Base-by-base conservation (phyloP, 2,888 invertebrate species). In the Diadromus collaris region DNA sequence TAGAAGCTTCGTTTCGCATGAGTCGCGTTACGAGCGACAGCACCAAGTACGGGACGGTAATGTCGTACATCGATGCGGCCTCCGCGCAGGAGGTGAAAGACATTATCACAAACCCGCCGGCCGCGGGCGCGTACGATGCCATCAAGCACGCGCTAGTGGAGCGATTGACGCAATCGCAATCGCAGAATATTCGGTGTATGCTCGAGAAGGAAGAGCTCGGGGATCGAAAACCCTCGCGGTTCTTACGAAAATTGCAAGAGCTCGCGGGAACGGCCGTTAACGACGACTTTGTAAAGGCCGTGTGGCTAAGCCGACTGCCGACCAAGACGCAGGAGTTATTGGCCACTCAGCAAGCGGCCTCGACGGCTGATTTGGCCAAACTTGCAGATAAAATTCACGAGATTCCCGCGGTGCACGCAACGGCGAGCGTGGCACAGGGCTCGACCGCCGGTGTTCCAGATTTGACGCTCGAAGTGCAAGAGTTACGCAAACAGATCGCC, bases 221-320 rank as follows among this genome's bases (percentile, higher is more conserved):
- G 10, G 41, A 41, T 41, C 41, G 41, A 4, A 41, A 41, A 9
- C 41, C 41, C 7, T 41, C 41, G 41, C 9, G 13, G 41, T 41
- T 41, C 13, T 41, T 41, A 13, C 41, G 41, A 41, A 41, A 41
- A 7, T 7, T 41, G 41, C 41, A 41, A 13, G 41, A 41, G 41
- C 41, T 41, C 41, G 41, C 41, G 10, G 41, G 41, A 41, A 41
- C 41, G 41, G 41, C 41, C 44, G 44, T 48, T n/a, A 48, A 48
- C 7, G 48, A 48, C 48, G 48, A 48, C 6, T 48, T 48, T n/a
- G 19, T 19, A 6, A 19, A 48, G 19, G 48, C 48, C n/a, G 19
- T 48, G 19, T 48, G n/a, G 21, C 48, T 21, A 2, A 1, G 48
- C 7, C 48, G 48, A 2, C 21, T 21, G 48, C 2, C 48, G 21